A percentile compares a stretch with the other conserved stretches of the same genome.
These are phyloP conservation scores for Drosophila navojoa DNA, from an alignment of 1,140 invertebrate species.

Conservation along the genomic window DNA sequence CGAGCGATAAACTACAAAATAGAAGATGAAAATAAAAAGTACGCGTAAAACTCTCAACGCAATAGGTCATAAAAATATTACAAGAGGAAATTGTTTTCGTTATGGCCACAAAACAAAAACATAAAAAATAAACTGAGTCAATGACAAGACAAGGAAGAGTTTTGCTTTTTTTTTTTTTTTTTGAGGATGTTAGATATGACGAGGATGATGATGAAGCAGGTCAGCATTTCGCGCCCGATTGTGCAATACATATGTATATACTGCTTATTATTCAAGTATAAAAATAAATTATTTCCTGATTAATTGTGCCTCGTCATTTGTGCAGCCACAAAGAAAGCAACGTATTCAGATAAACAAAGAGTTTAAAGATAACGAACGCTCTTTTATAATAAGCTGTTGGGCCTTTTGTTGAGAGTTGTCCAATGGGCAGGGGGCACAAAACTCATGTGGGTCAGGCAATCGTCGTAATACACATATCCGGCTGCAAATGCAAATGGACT, in stretches of 20 bases:
- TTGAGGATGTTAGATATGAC: slow-evolving; percentile 4
- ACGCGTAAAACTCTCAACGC: slow-evolving; percentile 11
- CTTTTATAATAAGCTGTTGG: slow-evolving; percentile 13
- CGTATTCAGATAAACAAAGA: slow-evolving; percentile 8
- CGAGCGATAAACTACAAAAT: slow-evolving; percentile 4
- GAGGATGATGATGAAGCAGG: slow-evolving; percentile 5
- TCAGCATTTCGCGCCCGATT: slow-evolving; percentile 11
- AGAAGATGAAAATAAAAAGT: slow-evolving; percentile 5
- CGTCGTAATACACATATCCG: slow-evolving; percentile 30
- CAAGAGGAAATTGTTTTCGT: slow-evolving; percentile 17
- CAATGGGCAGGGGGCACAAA: background rate
- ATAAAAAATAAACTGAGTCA: slow-evolving; percentile 1
- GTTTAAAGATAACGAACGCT: slow-evolving; percentile 24
- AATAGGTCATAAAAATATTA: slow-evolving; percentile 27
- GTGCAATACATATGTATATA: slow-evolving; percentile 13
- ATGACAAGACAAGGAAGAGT: background rate
- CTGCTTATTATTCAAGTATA: slow-evolving; percentile 12
- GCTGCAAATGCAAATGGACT: slow-evolving; percentile 35
- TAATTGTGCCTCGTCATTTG: slow-evolving; percentile 60
- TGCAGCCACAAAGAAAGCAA: slow-evolving; percentile 35
- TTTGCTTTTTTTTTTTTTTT: background rate
- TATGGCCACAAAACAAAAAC: slow-evolving; percentile 10
- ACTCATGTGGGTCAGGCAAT: slow-evolving; percentile 32
- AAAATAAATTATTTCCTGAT: slow-evolving; percentile 71
- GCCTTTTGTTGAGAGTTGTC: slow-evolving; percentile 22